phyloP scores from a whole-genome alignment of 2,888 invertebrate species.

The Cephus pygmeus region DNA sequence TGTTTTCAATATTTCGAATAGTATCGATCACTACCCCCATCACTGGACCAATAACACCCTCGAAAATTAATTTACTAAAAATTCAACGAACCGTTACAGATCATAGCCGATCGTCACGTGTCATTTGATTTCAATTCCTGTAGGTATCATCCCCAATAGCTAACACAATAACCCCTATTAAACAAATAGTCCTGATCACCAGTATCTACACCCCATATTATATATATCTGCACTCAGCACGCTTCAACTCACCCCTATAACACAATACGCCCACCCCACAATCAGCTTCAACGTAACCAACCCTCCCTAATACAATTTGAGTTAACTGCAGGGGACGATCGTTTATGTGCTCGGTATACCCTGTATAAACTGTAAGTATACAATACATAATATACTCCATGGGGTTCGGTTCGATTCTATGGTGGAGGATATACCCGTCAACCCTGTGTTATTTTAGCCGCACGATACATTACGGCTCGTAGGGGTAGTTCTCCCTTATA shows the following conservation, averaged over 20 bases:
- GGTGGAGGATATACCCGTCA: constrained; percentile 10
- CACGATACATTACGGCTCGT: constrained; percentile 33
- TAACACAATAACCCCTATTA: constrained; percentile 43
- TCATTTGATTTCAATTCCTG: constrained; percentile 40
- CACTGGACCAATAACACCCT: background rate
- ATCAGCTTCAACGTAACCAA: constrained; percentile 38
- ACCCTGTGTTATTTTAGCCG: constrained; percentile 39
- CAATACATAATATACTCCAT: constrained; percentile 41
- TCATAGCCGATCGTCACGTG: constrained; percentile 24
- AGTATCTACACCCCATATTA: background rate
- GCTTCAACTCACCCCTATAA: constrained; percentile 25
- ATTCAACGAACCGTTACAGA: background rate
- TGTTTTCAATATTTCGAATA: background rate
- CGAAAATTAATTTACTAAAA: background rate
- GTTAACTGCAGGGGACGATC: constrained; percentile 57
- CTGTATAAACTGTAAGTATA: constrained; percentile 50
- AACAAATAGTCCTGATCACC: constrained; percentile 39
- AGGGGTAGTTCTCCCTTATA: constrained; percentile 2
- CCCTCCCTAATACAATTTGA: constrained; percentile 59
- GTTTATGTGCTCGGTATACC: constrained; percentile 35
- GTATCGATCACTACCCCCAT: background rate
- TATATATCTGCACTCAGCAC: background rate
- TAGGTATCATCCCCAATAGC: constrained; percentile 27
- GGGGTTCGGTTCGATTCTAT: constrained; percentile 5
- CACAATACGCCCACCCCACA: constrained; percentile 44